phyloP scores from a whole-genome alignment of 2,888 invertebrate species.

The Archips crataeganus region DNA sequence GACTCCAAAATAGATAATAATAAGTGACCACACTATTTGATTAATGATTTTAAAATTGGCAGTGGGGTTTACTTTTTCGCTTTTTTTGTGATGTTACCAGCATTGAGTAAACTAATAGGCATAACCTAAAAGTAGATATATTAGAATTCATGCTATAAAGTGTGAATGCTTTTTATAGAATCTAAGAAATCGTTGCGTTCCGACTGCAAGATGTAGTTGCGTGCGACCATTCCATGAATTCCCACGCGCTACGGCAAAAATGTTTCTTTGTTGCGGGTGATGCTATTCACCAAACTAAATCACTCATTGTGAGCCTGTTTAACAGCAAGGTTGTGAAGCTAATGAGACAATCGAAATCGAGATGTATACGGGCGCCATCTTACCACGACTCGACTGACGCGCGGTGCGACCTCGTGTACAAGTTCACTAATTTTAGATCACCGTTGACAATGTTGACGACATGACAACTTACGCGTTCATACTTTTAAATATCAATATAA shows the following conservation, averaged over 20 bases:
- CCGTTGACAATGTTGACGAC: slow-evolving; percentile 58
- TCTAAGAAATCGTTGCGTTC: slow-evolving; percentile 14
- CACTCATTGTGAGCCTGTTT: slow-evolving; percentile 65
- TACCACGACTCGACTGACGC: slow-evolving; percentile 67
- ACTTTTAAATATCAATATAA: slow-evolving; percentile 24
- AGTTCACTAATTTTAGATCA: slow-evolving; percentile 74
- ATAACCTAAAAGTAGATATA: not conserved
- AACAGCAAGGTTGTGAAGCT: slow-evolving; percentile 70
- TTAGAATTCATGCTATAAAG: slow-evolving; percentile 17
- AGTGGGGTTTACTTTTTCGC: too few species aligned
- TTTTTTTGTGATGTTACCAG: too few species aligned
- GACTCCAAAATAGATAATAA: too few species aligned
- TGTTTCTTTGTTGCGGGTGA: slow-evolving; percentile 62
- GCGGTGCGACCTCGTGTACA: slow-evolving; percentile 69
- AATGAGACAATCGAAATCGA: slow-evolving; percentile 68
- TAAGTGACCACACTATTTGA: too few species aligned
- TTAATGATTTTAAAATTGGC: too few species aligned
- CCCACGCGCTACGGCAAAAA: slow-evolving; percentile 57
- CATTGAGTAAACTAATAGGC: not conserved
- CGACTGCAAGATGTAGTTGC: slow-evolving; percentile 49
- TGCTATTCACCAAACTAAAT: slow-evolving; percentile 61
- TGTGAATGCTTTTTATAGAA: slow-evolving; percentile 41
- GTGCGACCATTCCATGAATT: slow-evolving; percentile 56
- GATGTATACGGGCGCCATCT: slow-evolving; percentile 70
- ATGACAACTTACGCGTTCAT: slow-evolving; percentile 30